Percentiles rank a stretch among this genome's conserved stretches.
These are phyloP conservation scores for Heliconius hermathena DNA, from an alignment of 1,140 invertebrate species.

Conservation along the genomic window DNA sequence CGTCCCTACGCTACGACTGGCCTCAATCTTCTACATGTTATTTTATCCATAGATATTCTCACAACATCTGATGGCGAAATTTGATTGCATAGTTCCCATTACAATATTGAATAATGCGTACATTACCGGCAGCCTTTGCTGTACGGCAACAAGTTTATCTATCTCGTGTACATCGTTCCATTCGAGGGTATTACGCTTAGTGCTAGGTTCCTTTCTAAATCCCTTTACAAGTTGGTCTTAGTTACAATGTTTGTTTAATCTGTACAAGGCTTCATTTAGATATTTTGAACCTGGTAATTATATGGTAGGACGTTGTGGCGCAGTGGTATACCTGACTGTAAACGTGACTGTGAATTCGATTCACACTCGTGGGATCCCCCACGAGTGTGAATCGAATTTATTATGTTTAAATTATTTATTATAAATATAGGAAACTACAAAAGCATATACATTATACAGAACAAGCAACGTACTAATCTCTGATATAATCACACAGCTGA, in stretches of 20 bases:
- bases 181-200: constrained; percentile 28
- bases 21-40: too few species aligned
- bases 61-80: constrained; percentile 4
- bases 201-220: constrained; percentile 31
- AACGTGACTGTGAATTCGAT: too few species aligned
- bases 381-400: too few species aligned
- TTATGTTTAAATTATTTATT: too few species aligned
- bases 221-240: constrained; percentile 27
- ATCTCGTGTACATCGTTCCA: constrained; percentile 30
- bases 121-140: constrained; percentile 26
- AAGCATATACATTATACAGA: too few species aligned
- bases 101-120: constrained; percentile 38
- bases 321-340: too few species aligned
- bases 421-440: too few species aligned
- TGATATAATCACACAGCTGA: too few species aligned
- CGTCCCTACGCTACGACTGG: too few species aligned
- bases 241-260: constrained; percentile 25
- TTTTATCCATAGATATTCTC: not conserved
- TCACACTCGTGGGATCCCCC: too few species aligned
- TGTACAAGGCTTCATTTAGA: constrained; percentile 19
- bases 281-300: not conserved
- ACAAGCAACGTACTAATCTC: too few species aligned
- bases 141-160: constrained; percentile 28
- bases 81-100: not conserved
- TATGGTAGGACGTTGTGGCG: too few species aligned